phyloP scores from a whole-genome alignment of 2,797 vertebrate genomes.

The Falco peregrinus region DNA sequence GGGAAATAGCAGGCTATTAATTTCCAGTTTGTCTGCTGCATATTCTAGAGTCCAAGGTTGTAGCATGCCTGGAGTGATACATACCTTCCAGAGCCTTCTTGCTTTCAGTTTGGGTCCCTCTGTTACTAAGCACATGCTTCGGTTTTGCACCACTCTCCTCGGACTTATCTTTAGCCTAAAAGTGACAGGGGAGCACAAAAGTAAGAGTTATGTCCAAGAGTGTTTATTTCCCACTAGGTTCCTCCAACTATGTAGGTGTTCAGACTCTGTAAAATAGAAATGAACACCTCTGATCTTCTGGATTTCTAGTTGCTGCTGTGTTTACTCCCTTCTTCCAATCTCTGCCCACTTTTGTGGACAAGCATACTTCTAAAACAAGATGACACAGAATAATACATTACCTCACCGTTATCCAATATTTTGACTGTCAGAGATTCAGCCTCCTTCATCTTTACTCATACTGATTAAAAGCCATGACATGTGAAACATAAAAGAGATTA shows the following conservation, averaged over 20 bases:
- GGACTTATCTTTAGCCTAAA: constrained; percentile 80
- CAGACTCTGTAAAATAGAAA: background rate
- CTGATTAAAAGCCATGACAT: background rate
- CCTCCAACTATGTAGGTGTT: background rate
- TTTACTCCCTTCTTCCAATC: background rate
- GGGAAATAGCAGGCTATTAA: constrained; percentile 5
- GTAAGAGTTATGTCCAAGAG: background rate
- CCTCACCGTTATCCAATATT: background rate
- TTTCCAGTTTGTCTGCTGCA: background rate
- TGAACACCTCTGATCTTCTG: background rate
- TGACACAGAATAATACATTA: background rate
- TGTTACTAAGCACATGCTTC: constrained; percentile 66
- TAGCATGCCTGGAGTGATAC: background rate
- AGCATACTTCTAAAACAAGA: background rate
- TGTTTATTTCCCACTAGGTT: background rate
- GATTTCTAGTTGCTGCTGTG: background rate
- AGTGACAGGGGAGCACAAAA: constrained; percentile 20
- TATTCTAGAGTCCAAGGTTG: background rate
- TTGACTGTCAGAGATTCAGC: background rate
- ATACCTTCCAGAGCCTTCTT: constrained; percentile 75
- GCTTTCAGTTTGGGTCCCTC: constrained; percentile 74
- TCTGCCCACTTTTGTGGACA: background rate
- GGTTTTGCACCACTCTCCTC: constrained; percentile 77
- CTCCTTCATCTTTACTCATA: background rate
- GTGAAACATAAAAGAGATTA: background rate